These are phyloP conservation scores for Aythya fuligula DNA, from an alignment of 2,797 vertebrate genomes.

Conservation along the genomic window DNA sequence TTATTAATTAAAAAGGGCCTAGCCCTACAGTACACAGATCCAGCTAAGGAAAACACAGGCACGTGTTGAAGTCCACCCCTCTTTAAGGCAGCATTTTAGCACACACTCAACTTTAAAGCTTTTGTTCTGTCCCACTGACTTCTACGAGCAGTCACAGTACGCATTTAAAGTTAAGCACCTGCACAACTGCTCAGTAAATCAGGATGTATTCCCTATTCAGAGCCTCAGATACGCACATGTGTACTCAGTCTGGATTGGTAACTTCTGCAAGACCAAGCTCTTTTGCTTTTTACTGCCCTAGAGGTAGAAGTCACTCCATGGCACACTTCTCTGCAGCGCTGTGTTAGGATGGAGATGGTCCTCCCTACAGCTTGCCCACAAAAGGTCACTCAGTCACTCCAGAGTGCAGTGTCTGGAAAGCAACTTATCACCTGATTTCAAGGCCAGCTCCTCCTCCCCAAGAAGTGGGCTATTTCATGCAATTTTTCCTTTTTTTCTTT, in stretches of 20 bases:
- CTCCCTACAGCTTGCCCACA: neutral
- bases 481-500: neutral
- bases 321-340: neutral
- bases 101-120: constrained; percentile 29
- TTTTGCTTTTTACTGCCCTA: neutral
- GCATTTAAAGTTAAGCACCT: neutral
- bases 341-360: neutral
- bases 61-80: constrained; percentile 34
- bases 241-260: neutral
- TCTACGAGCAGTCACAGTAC: neutral
- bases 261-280: neutral
- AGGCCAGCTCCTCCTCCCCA: neutral
- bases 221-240: neutral
- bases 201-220: neutral
- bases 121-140: neutral
- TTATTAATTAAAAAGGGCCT: constrained; percentile 22
- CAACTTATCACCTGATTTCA: accelerated
- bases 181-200: neutral
- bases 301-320: neutral
- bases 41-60: constrained; percentile 46
- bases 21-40: constrained; percentile 2
- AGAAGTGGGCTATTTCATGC: neutral
- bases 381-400: neutral
- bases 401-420: neutral
- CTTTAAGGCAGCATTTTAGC: constrained; percentile 63